Percentiles rank a stretch among this genome's conserved stretches.
phyloP scores from a whole-genome alignment of 2,888 invertebrate genomes.

The Heliconius hortense region DNA sequence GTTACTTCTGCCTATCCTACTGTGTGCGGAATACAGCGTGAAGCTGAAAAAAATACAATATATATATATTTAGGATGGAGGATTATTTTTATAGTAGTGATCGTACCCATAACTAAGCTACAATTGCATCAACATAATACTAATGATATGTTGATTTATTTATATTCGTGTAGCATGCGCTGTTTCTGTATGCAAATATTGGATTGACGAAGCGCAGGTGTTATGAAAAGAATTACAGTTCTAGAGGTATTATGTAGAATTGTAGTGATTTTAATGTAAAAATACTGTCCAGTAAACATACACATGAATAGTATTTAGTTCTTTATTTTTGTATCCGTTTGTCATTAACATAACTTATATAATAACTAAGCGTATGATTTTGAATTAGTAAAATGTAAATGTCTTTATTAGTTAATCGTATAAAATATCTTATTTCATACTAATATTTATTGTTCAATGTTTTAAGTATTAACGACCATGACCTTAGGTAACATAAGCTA shows the following conservation, averaged over 20 bases:
- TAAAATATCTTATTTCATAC: not conserved
- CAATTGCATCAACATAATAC: not conserved
- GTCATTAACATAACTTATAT: too few species aligned
- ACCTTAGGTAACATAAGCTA: not conserved
- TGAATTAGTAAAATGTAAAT: too few species aligned
- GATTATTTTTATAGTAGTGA: not conserved
- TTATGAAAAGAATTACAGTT: not conserved
- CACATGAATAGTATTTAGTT: too few species aligned
- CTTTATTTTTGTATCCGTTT: too few species aligned
- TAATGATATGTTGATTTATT: not conserved
- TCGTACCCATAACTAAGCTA: not conserved
- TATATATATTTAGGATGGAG: not conserved
- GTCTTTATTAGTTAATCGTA: not conserved
- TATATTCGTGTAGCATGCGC: not conserved
- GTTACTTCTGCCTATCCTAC: too few species aligned
- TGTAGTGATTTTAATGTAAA: too few species aligned
- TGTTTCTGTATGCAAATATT: slow-evolving; percentile 4
- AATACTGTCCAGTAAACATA: too few species aligned
- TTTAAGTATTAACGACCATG: not conserved
- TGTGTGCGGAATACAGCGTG: too few species aligned
- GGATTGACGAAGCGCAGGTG: not conserved
- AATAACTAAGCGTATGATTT: too few species aligned
- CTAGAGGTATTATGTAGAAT: not conserved
- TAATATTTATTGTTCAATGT: not conserved
- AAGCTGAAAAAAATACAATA: too few species aligned